Evolutionary conservation across 30 jellyfish, hydroid and myxozoan genomes (phyloP).

Genomic region (Cassiopea andromeda): DNA sequence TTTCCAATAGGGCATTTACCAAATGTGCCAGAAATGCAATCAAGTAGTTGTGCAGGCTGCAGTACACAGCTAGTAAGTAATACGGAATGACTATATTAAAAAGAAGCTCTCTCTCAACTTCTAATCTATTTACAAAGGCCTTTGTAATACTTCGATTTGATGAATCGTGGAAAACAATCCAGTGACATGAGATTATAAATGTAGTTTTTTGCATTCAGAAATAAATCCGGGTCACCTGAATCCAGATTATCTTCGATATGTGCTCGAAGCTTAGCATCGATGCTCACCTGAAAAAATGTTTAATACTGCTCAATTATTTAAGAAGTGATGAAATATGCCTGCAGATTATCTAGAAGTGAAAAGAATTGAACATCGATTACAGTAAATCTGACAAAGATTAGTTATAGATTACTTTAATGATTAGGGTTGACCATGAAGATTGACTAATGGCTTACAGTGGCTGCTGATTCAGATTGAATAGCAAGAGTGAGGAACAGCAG

Average conservation of each 20-base stretch:
- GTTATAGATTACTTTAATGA: neutral
- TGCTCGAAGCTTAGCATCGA: constrained; percentile 82
- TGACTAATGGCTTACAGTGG: too few relatives aligned
- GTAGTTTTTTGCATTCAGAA: constrained; percentile 85
- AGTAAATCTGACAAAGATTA: neutral
- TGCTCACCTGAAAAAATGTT: constrained; percentile 78
- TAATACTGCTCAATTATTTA: neutral
- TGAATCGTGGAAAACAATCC: constrained; percentile 94
- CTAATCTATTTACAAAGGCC: constrained; percentile 65
- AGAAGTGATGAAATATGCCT: neutral
- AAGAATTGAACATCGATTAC: too few relatives aligned
- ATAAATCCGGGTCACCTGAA: constrained; percentile 81
- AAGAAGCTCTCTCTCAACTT: neutral
- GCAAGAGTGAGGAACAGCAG: too few relatives aligned
- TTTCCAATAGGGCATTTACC: too few relatives aligned
- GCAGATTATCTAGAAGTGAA: neutral
- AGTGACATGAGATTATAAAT: constrained; percentile 83
- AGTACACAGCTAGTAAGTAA: too few relatives aligned
- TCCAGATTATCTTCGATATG: constrained; percentile 80
- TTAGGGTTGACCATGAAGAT: neutral
- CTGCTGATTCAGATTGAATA: too few relatives aligned
- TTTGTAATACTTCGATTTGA: constrained; percentile 80
- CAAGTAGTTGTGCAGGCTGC: too few relatives aligned
- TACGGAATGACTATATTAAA: too few relatives aligned
- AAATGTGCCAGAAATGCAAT: too few relatives aligned